Evolutionary conservation across 2,113 vertebrate genomes (phyloP).

Genomic region (Fregata magnificens): DNA sequence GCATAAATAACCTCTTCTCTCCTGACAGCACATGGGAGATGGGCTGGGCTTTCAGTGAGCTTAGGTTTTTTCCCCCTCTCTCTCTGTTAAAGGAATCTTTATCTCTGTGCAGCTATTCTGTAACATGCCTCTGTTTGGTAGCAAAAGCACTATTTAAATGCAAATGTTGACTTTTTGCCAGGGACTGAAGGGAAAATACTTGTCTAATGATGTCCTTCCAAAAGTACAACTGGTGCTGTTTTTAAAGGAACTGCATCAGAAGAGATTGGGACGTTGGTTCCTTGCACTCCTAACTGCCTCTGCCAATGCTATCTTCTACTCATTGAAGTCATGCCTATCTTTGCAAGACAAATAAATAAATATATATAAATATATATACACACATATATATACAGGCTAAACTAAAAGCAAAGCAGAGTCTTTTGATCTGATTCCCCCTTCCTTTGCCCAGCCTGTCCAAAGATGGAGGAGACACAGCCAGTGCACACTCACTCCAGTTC

Average conservation of each 20-base stretch:
- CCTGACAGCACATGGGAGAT: background rate
- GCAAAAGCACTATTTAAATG: slow-evolving; percentile 65
- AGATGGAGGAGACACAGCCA: background rate
- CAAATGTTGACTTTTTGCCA: slow-evolving; percentile 64
- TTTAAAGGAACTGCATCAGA: background rate
- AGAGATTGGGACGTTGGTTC: background rate
- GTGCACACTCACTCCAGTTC: background rate
- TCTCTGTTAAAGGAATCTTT: slow-evolving; percentile 47
- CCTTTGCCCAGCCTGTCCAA: background rate
- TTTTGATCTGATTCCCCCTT: background rate
- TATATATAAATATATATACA: background rate
- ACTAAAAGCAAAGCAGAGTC: background rate
- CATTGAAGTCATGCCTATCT: background rate
- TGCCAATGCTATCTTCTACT: background rate
- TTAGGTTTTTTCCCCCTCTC: background rate
- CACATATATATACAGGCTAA: background rate
- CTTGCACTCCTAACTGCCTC: background rate
- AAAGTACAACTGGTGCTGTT: slow-evolving; percentile 10
- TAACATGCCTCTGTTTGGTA: background rate
- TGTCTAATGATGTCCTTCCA: slow-evolving; percentile 34
- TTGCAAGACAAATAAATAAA: background rate
- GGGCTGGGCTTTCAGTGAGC: background rate
- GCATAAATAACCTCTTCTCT: slow-evolving; percentile 32
- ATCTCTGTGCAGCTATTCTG: background rate
- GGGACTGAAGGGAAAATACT: background rate